Percentiles rank a stretch among this genome's conserved stretches.
These are phyloP conservation scores for Ornithoptera alexandrae DNA, from an alignment of 2,888 invertebrate species.

Conservation along the genomic window DNA sequence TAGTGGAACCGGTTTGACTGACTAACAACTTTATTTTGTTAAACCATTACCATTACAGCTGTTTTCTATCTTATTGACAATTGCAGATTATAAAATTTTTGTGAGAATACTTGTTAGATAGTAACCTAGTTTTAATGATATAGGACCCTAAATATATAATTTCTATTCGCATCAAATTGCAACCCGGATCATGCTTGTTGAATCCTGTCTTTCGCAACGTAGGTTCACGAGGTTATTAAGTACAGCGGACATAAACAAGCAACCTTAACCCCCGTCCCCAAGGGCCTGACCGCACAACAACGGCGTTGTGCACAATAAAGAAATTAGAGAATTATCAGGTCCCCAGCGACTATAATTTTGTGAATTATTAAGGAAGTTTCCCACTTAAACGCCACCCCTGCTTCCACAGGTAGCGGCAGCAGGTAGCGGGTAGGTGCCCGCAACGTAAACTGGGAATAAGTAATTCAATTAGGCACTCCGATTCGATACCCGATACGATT, in stretches of 20 bases:
- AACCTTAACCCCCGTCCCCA: slow-evolving; percentile 4
- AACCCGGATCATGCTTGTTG: too few relatives aligned
- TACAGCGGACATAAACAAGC: slow-evolving; percentile 2
- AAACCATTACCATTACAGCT: too few relatives aligned
- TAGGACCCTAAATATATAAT: too few relatives aligned
- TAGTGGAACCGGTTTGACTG: too few relatives aligned
- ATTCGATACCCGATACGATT: slow-evolving; percentile 30
- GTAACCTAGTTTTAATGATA: too few relatives aligned
- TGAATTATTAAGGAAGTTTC: slow-evolving; percentile 30
- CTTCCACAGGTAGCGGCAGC: slow-evolving; percentile 20
- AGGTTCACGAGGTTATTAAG: too few relatives aligned
- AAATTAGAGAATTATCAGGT: slow-evolving; percentile 29
- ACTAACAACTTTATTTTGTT: too few relatives aligned
- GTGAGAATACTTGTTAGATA: too few relatives aligned
- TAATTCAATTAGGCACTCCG: slow-evolving; percentile 31
- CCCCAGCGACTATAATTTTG: slow-evolving; percentile 27
- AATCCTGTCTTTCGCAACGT: too few relatives aligned
- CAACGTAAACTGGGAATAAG: slow-evolving; percentile 29
- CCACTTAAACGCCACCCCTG: slow-evolving; percentile 26
- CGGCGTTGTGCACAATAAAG: slow-evolving; percentile 25
- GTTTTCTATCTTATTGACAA: too few relatives aligned
- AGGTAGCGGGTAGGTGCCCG: slow-evolving; percentile 10
- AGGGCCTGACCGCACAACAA: slow-evolving; percentile 5
- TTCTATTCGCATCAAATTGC: too few relatives aligned
- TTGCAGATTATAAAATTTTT: too few relatives aligned